A percentile compares a stretch with the other conserved stretches of the same genome.
Evolutionary conservation across 2,113 vertebrate genomes (phyloP).

Genomic region (Proterorhinus semilunaris): DNA sequence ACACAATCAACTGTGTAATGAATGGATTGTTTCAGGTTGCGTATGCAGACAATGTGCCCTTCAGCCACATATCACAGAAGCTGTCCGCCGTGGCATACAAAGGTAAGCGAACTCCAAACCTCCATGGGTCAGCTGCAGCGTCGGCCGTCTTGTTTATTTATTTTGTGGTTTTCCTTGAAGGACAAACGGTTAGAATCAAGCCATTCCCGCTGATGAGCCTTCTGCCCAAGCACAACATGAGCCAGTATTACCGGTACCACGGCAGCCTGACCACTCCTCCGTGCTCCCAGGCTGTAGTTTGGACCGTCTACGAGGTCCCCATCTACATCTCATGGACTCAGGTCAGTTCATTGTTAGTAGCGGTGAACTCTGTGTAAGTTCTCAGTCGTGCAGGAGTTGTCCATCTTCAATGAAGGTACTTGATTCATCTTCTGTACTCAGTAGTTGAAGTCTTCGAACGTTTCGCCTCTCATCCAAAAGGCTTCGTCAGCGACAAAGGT

Average conservation of each 20-base stretch:
- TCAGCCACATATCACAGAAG: constrained; percentile 73
- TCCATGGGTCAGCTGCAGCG: neutral
- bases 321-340: constrained; percentile 77
- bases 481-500: too few relatives aligned
- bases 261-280: constrained; percentile 86
- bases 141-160: neutral
- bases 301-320: constrained; percentile 83
- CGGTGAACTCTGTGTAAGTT: too few relatives aligned
- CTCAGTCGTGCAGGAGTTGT: too few relatives aligned
- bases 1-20: neutral
- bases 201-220: constrained; percentile 81
- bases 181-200: constrained; percentile 71
- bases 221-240: constrained; percentile 72
- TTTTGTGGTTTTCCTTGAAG: constrained; percentile 49
- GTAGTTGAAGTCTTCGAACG: too few relatives aligned
- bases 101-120: constrained; percentile 61
- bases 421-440: too few relatives aligned
- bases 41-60: constrained; percentile 78
- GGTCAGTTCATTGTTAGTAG: constrained; percentile 56
- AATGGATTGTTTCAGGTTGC: constrained; percentile 54
- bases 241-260: constrained; percentile 80
- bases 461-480: too few relatives aligned
- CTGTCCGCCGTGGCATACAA: constrained; percentile 75
- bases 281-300: constrained; percentile 78
- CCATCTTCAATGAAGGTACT: too few relatives aligned